Evolutionary conservation across 2,797 vertebrate genomes (phyloP).

Genomic region (Sternotherus odoratus): DNA sequence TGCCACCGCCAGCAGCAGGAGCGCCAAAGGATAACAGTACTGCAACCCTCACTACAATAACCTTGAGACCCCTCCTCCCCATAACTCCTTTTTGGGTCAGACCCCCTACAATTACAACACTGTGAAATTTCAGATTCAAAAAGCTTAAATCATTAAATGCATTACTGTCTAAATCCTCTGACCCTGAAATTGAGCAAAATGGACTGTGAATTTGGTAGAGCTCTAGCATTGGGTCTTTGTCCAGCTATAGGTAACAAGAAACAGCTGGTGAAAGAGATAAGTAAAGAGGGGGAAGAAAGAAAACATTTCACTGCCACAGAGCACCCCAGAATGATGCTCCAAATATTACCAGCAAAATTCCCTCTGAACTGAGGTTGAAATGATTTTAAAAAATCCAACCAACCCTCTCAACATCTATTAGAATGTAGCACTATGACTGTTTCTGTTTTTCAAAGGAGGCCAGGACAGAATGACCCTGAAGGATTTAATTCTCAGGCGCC

Average conservation of each 20-base stretch:
- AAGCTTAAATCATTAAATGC: no score
- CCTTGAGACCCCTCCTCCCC: no score
- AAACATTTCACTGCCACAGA: not conserved
- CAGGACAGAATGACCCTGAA: rapidly evolving
- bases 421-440: not conserved
- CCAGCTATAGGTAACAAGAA: not conserved
- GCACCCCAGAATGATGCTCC: not conserved
- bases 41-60: no score
- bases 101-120: no score
- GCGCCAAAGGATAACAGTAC: no score
- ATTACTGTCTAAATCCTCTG: no score
- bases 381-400: not conserved
- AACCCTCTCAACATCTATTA: rapidly evolving
- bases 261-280: not conserved
- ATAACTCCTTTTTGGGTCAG: no score
- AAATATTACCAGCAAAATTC: not conserved
- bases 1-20: no score
- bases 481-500: not conserved
- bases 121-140: no score
- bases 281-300: not conserved
- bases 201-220: not conserved
- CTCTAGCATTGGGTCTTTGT: not conserved
- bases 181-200: no score
- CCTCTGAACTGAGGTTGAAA: not conserved
- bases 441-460: not conserved